Evolutionary conservation across 2,888 invertebrate genomes (phyloP).

Genomic region (Scrobipalpa costella): DNA sequence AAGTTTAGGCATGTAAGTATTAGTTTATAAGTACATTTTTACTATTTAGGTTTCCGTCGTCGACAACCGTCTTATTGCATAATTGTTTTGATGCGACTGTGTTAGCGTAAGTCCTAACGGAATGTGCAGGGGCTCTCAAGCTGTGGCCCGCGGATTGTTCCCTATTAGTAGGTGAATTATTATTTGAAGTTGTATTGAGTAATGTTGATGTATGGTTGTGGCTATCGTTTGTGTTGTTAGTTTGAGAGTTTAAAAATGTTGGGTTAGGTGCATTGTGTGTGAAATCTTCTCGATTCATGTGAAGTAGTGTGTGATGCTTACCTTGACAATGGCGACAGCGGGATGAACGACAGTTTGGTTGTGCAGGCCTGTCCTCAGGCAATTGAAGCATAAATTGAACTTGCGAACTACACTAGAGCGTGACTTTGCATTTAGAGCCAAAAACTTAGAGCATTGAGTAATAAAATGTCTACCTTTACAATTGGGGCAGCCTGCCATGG

Average conservation of each 20-base stretch:
- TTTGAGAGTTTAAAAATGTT: neutral
- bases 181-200: too few species aligned
- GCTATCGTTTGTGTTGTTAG: neutral
- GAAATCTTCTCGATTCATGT: slow-evolving; percentile 9
- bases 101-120: neutral
- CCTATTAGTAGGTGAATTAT: neutral
- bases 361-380: slow-evolving; percentile 24
- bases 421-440: slow-evolving; percentile 18
- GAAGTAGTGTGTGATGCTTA: slow-evolving; percentile 29
- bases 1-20: too few species aligned
- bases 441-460: slow-evolving; percentile 17
- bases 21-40: too few species aligned
- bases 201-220: neutral
- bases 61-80: neutral
- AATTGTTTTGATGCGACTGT: neutral
- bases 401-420: neutral
- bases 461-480: slow-evolving; percentile 19
- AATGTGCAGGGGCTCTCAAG: neutral
- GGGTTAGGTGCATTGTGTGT: neutral
- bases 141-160: neutral
- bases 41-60: too few species aligned
- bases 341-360: slow-evolving; percentile 24
- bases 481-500: slow-evolving; percentile 15
- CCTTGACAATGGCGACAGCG: slow-evolving; percentile 26
- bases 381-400: slow-evolving; percentile 27